Evolutionary conservation across 2,113 vertebrate species (phyloP).

Genomic region (Lagenorhynchus albirostris): DNA sequence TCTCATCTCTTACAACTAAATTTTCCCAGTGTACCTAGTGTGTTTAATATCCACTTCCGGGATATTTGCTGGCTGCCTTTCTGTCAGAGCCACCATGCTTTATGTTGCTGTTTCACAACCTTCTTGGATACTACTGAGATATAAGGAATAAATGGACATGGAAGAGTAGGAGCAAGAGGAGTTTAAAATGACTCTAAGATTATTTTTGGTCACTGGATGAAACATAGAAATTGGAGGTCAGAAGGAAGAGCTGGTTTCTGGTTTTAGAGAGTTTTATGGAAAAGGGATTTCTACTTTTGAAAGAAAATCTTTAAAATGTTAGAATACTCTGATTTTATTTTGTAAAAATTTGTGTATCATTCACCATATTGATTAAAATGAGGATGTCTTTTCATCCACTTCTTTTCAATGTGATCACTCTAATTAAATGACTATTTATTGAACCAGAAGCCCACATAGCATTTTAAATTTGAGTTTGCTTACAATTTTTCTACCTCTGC

Average conservation of each 20-base stretch:
- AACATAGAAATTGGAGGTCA: neutral
- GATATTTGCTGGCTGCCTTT: neutral
- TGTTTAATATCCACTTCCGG: neutral
- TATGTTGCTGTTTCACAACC: neutral
- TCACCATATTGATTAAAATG: neutral
- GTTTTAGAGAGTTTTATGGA: neutral
- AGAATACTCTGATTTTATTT: neutral
- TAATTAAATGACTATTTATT: neutral
- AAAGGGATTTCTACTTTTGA: neutral
- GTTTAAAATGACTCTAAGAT: neutral
- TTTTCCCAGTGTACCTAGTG: neutral
- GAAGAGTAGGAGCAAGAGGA: neutral
- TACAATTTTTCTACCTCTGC: neutral
- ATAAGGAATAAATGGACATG: neutral
- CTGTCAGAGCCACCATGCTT: neutral
- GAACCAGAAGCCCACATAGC: neutral
- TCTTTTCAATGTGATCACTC: neutral
- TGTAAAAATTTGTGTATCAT: neutral
- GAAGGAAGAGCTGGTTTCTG: neutral
- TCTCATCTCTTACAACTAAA: neutral
- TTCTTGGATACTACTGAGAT: neutral
- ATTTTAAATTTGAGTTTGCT: neutral
- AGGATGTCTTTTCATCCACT: neutral
- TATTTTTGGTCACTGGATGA: neutral
- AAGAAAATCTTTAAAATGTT: neutral